Evolutionary conservation across 2,113 vertebrate species (phyloP).

Genomic region (Dermatemys mawii): DNA sequence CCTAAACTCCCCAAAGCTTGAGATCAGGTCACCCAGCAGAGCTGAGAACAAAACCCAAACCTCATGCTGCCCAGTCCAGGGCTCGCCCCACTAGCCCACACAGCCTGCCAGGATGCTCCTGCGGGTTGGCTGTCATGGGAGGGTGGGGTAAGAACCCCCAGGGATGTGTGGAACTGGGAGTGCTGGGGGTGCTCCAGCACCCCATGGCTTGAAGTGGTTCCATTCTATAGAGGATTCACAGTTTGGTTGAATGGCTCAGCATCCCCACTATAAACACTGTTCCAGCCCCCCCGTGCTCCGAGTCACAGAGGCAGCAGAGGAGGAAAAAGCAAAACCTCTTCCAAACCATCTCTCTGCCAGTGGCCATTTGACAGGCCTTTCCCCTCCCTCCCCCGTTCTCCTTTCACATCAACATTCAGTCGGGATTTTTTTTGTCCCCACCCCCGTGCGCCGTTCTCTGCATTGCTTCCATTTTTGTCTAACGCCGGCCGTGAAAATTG

Average conservation of each 20-base stretch:
- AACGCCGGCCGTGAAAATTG: conserved; percentile 77
- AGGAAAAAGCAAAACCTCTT: neutral
- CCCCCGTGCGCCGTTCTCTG: neutral
- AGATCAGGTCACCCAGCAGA: neutral
- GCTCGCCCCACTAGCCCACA: neutral
- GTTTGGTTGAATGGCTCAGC: no score
- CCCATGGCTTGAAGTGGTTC: no score
- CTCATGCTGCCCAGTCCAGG: neutral
- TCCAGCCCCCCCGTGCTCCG: neutral
- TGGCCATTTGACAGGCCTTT: neutral
- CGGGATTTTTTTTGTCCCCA: neutral
- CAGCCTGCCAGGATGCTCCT: neutral
- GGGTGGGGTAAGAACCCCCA: neutral
- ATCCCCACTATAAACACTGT: no score
- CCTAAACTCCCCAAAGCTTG: neutral
- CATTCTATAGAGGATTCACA: no score
- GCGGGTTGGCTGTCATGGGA: accelerated
- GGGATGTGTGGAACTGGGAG: no score
- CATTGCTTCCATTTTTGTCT: conserved; percentile 71
- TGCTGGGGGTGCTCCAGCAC: no score
- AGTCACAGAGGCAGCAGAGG: neutral
- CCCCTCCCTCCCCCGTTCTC: neutral
- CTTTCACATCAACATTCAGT: conserved; percentile 38
- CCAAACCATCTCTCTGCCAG: neutral
- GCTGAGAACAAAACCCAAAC: neutral